Evolutionary conservation across 2,113 vertebrate genomes (phyloP).

Genomic region (Dasypus novemcinctus): DNA sequence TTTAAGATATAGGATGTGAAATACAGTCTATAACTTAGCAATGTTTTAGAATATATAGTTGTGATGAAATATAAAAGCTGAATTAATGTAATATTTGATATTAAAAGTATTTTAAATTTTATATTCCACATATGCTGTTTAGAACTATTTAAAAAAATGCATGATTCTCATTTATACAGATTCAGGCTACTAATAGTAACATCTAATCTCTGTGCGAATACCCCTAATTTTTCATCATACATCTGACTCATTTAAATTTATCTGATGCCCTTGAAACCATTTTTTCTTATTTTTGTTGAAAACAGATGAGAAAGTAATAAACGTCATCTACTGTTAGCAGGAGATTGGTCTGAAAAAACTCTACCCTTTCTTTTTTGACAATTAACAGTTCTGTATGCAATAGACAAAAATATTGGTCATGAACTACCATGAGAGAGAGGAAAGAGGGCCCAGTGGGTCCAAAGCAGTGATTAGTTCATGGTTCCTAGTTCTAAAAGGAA

Average conservation of each 20-base stretch:
- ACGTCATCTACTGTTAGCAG: neutral
- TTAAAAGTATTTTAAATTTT: neutral
- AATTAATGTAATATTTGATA: neutral
- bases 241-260: neutral
- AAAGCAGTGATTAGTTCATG: neutral
- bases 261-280: neutral
- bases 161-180: neutral
- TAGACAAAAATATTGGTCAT: neutral
- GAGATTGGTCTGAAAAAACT: neutral
- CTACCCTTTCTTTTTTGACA: neutral
- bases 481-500: neutral
- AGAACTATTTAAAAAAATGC: neutral
- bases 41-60: neutral
- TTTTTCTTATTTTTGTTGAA: neutral
- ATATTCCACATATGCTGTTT: neutral
- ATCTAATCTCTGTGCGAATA: neutral
- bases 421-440: neutral
- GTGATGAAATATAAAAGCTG: neutral
- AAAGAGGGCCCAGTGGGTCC: fast-evolving
- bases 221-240: neutral
- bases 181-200: neutral
- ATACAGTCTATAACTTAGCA: neutral
- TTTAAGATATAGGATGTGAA: neutral
- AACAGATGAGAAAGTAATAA: neutral
- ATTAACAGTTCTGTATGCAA: neutral